phyloP scores from a whole-genome alignment of 2,888 invertebrate species.

The Patella caerulea region DNA sequence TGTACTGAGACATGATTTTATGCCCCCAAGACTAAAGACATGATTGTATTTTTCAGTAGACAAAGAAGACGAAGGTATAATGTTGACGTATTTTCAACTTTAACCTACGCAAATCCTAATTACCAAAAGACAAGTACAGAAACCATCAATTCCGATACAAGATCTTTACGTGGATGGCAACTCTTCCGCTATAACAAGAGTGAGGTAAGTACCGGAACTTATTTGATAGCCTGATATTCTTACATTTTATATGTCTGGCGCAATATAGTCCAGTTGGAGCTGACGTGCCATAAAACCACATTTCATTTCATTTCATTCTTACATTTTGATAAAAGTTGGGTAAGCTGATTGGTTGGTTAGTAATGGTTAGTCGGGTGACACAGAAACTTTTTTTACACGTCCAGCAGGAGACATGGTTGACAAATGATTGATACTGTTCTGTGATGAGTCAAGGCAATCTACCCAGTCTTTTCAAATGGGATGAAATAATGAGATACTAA shows the following conservation, averaged over 20 bases:
- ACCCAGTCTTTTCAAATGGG: too few relatives aligned
- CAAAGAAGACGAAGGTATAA: slow-evolving; percentile 58
- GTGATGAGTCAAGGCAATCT: too few relatives aligned
- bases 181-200: slow-evolving; percentile 61
- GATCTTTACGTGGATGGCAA: slow-evolving; percentile 51
- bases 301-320: too few relatives aligned
- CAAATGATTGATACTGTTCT: too few relatives aligned
- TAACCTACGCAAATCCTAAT: slow-evolving; percentile 92
- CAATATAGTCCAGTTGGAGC: background rate
- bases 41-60: slow-evolving; percentile 24
- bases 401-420: too few relatives aligned
- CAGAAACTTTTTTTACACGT: background rate
- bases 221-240: background rate
- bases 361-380: background rate
- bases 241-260: background rate
- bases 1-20: too few relatives aligned
- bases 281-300: too few relatives aligned
- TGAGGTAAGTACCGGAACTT: slow-evolving; percentile 48
- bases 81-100: slow-evolving; percentile 75
- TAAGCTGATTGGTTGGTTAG: background rate
- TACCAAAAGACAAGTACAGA: slow-evolving; percentile 79
- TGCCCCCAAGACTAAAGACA: too few relatives aligned
- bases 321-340: background rate
- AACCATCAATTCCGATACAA: slow-evolving; percentile 61
- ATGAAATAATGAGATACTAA: too few relatives aligned